Conservation (phyloP, 2,113 vertebrate genomes). For the Prolemur simus region DNA sequence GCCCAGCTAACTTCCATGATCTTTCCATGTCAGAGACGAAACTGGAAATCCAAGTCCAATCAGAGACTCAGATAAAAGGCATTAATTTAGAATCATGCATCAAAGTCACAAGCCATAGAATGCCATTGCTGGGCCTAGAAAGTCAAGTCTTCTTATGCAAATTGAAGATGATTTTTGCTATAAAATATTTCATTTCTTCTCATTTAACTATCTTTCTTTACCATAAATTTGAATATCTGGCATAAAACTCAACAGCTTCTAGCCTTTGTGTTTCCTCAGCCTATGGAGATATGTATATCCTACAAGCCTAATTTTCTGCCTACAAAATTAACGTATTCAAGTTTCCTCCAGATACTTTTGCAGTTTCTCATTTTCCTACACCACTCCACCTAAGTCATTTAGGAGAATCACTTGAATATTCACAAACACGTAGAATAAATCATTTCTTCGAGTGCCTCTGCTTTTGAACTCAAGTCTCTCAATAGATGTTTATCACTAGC, state of each 20-base stretch:
- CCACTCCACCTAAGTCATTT: background rate
- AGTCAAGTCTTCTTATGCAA: background rate
- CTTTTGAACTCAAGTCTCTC: background rate
- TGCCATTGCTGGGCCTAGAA: background rate
- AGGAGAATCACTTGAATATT: background rate
- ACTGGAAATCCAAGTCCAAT: background rate
- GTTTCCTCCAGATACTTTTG: background rate
- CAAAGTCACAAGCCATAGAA: background rate
- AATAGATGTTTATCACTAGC: background rate
- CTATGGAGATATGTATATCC: background rate
- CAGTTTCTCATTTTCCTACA: background rate
- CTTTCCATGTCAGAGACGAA: background rate
- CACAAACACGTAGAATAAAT: conserved; percentile 6
- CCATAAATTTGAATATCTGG: background rate
- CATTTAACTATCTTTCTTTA: background rate
- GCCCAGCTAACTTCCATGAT: background rate
- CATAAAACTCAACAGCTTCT: background rate
- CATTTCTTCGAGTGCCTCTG: background rate
- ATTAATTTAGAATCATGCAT: background rate
- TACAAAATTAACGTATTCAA: background rate
- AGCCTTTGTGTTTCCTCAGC: background rate
- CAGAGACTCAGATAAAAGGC: background rate
- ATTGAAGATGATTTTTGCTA: background rate
- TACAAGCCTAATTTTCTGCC: background rate
- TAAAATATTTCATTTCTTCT: background rate